Percentiles rank a stretch among this genome's conserved stretches.
Evolutionary conservation across 2,797 vertebrate species (phyloP).

Genomic region (Discoglossus pictus): DNA sequence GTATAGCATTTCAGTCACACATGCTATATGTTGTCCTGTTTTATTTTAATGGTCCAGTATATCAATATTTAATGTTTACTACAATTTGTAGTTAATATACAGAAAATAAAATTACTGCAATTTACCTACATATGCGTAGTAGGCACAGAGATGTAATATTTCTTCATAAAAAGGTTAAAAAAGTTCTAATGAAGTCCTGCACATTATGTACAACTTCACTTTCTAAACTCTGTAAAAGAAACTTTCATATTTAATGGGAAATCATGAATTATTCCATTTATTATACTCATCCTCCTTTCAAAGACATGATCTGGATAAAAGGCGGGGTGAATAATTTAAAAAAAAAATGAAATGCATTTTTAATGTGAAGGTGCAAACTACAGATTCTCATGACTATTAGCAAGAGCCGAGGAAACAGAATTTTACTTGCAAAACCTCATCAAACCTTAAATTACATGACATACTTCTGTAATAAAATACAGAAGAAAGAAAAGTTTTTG

Average conservation of each 20-base stretch:
- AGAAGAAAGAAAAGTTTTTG: conserved; percentile 42
- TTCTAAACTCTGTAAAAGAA: conserved; percentile 96
- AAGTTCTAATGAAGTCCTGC: conserved; percentile 95
- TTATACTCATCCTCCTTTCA: conserved; percentile 95
- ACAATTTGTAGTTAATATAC: neutral
- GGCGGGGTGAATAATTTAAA: conserved; percentile 88
- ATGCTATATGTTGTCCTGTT: too few species aligned
- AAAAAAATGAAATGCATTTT: conserved; percentile 83
- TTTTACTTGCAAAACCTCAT: conserved; percentile 83
- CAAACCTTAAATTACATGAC: conserved; percentile 76
- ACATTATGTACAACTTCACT: conserved; percentile 98
- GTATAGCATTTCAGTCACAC: too few species aligned
- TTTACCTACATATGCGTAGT: conserved; percentile 12
- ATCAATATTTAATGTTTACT: neutral
- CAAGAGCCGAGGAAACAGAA: conserved; percentile 80
- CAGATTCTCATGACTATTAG: conserved; percentile 85
- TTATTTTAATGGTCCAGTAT: too few species aligned
- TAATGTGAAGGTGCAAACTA: conserved; percentile 84
- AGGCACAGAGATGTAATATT: conserved; percentile 52
- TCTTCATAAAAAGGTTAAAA: conserved; percentile 83
- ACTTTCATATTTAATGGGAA: conserved; percentile 99
- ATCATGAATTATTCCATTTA: conserved; percentile 99
- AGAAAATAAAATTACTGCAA: neutral
- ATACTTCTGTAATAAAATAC: conserved; percentile 59
- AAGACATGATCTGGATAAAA: conserved; percentile 95